A percentile compares a stretch with the other conserved stretches of the same genome.
These are phyloP conservation scores for Drosophila gaucha DNA, from an alignment of 2,888 invertebrate genomes.

Conservation along the genomic window DNA sequence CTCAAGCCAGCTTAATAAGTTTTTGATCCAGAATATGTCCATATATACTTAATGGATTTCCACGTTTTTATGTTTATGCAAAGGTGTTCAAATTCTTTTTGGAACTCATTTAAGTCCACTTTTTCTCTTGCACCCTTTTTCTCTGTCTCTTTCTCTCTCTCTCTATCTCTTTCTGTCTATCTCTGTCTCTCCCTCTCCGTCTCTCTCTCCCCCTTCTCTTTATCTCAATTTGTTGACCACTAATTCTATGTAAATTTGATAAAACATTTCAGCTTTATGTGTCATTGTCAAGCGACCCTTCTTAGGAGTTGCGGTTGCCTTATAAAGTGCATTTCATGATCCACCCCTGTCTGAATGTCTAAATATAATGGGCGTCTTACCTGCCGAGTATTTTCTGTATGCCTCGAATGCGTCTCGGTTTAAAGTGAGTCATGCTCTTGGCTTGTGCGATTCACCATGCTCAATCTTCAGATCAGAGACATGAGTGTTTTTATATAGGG, in stretches of 20 bases:
- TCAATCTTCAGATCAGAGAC: constrained; percentile 5
- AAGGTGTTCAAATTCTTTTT: neutral
- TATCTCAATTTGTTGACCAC: too few relatives aligned
- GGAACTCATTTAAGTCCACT: neutral
- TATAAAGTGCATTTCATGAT: constrained; percentile 23
- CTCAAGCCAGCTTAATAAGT: too few relatives aligned
- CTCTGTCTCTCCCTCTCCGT: neutral
- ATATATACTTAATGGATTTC: too few relatives aligned
- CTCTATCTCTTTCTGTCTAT: neutral
- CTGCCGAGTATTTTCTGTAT: constrained; percentile 6
- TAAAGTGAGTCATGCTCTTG: constrained; percentile 32
- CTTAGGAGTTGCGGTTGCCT: constrained; percentile 18
- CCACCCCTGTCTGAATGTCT: constrained; percentile 14
- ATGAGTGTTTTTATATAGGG: constrained; percentile 5
- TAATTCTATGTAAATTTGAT: constrained; percentile 14
- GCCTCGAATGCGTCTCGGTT: constrained; percentile 8
- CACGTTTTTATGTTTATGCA: neutral
- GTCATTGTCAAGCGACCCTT: constrained; percentile 35
- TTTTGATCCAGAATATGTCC: too few relatives aligned
- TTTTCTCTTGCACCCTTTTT: neutral
- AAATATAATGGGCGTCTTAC: constrained; percentile 23
- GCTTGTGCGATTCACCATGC: neutral
- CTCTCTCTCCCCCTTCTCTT: neutral
- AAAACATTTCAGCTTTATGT: constrained; percentile 1
- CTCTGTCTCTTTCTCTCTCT: neutral